Evolutionary conservation across 2,888 invertebrate genomes (phyloP).

Genomic region (Campoplex capitator): DNA sequence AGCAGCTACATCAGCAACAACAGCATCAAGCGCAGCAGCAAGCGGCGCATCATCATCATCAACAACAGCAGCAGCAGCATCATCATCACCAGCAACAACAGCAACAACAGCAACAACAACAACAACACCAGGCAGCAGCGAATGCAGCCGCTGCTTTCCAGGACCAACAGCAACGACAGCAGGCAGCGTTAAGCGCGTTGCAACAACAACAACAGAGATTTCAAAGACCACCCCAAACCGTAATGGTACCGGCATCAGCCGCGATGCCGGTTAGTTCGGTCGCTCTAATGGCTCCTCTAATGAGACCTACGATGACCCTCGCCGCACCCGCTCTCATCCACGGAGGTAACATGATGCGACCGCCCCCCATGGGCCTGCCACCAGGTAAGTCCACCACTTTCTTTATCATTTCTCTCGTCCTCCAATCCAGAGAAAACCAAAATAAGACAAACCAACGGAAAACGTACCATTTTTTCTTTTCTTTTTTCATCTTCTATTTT

Average conservation of each 20-base stretch:
- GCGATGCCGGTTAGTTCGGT: slow-evolving; percentile 85
- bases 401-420: slow-evolving; percentile 21
- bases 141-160: slow-evolving; percentile 84
- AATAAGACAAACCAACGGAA: slow-evolving; percentile 16
- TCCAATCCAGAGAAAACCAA: slow-evolving; percentile 2
- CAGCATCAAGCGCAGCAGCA: slow-evolving; percentile 79
- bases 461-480: slow-evolving; percentile 34
- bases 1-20: slow-evolving; percentile 80
- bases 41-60: slow-evolving; percentile 80
- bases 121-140: slow-evolving; percentile 81
- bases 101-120: slow-evolving; percentile 81
- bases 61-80: slow-evolving; percentile 78
- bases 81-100: slow-evolving; percentile 78
- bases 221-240: slow-evolving; percentile 84
- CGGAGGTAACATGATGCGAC: slow-evolving; percentile 88
- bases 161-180: slow-evolving; percentile 84
- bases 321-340: slow-evolving; percentile 86
- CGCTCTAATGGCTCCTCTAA: slow-evolving; percentile 86
- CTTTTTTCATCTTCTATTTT: not conserved
- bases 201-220: slow-evolving; percentile 85
- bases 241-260: slow-evolving; percentile 84
- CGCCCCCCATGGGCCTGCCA: slow-evolving; percentile 88
- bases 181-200: slow-evolving; percentile 84
- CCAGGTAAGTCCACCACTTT: slow-evolving; percentile 86
- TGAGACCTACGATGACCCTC: slow-evolving; percentile 86